These are phyloP conservation scores for Tinamus major DNA, from an alignment of 2,797 vertebrate genomes.

Conservation along the genomic window DNA sequence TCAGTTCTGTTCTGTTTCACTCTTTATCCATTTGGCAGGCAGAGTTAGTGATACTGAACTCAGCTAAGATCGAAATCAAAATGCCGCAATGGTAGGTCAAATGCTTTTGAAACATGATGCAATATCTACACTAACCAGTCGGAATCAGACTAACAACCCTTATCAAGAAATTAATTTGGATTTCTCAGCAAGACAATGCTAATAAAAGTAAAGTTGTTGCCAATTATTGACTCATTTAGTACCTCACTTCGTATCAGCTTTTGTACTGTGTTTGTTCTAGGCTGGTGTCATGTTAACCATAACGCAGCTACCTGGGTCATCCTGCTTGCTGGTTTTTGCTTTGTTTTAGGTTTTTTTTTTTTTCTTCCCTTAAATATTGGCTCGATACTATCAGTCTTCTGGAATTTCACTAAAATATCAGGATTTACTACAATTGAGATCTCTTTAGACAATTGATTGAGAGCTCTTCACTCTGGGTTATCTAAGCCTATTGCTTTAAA, in stretches of 20 bases:
- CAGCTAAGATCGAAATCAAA: not conserved
- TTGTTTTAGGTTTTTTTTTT: not conserved
- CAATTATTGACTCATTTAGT: slow-evolving; percentile 48
- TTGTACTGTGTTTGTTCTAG: not conserved
- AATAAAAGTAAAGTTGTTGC: slow-evolving; percentile 26
- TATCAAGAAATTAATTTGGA: slow-evolving; percentile 22
- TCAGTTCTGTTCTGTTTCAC: not conserved
- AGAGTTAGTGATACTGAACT: not conserved
- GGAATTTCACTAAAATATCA: not conserved
- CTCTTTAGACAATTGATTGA: not conserved
- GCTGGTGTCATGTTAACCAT: slow-evolving; percentile 37
- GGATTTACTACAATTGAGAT: not conserved
- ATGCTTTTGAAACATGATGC: slow-evolving; percentile 1
- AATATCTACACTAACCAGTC: not conserved
- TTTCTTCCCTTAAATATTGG: slow-evolving; percentile 42
- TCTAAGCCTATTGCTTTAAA: not conserved
- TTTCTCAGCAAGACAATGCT: not conserved
- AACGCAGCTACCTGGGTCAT: slow-evolving; percentile 43
- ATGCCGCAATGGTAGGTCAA: slow-evolving; percentile 12
- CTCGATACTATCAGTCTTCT: not conserved
- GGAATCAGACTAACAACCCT: not conserved
- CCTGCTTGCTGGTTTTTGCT: slow-evolving; percentile 26
- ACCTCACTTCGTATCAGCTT: not conserved
- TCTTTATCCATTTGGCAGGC: not conserved
- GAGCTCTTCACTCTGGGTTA: not conserved